phyloP scores from a whole-genome alignment of 2,797 vertebrate species.

The Emydoidea blandingii region DNA sequence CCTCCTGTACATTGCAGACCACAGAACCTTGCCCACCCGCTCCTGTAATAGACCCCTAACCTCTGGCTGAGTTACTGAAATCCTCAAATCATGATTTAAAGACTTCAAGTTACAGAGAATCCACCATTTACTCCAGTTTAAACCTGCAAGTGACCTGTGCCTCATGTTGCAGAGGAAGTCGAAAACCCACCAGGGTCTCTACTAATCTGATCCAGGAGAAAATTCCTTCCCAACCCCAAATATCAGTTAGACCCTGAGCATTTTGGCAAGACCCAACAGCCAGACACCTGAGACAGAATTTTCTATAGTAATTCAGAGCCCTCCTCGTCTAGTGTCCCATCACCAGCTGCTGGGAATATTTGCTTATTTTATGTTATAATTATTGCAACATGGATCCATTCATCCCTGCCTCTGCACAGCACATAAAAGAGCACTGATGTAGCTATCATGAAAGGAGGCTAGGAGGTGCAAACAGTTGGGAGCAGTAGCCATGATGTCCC shows the following conservation, averaged over 20 bases:
- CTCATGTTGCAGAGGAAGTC: background rate
- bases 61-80: background rate
- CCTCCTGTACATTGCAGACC: background rate
- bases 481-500: fast-evolving
- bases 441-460: background rate
- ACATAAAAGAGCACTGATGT: background rate
- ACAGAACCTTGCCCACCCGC: background rate
- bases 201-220: background rate
- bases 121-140: background rate
- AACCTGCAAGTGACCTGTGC: background rate
- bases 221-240: background rate
- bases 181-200: background rate
- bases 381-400: background rate
- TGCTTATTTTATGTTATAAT: background rate
- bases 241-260: background rate
- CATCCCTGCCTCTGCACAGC: background rate
- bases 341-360: background rate
- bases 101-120: background rate
- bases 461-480: background rate
- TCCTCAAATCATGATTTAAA: background rate
- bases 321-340: background rate
- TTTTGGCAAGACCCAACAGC: background rate
- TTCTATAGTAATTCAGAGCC: background rate
- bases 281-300: background rate
- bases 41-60: background rate